A percentile compares a stretch with the other conserved stretches of the same genome.
Conservation (phyloP, 2,113 vertebrate genomes). For the Malurus elegans region DNA sequence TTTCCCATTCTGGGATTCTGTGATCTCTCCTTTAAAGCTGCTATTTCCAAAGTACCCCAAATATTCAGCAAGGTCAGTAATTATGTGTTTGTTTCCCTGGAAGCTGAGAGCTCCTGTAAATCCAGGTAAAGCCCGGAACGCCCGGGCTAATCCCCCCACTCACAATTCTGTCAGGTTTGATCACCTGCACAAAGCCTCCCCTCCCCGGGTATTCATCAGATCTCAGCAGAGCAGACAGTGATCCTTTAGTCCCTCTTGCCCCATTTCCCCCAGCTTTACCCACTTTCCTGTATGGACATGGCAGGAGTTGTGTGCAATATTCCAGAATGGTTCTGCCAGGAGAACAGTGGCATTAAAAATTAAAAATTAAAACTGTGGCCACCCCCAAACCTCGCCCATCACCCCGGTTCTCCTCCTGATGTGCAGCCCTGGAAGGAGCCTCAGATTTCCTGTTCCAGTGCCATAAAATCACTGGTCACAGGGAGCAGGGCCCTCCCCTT, state of each 20-base stretch:
- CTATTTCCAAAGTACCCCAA: not conserved
- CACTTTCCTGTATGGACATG: constrained; percentile 31
- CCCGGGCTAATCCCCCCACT: rapidly evolving
- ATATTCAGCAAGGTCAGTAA: not conserved
- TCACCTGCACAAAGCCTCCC: not conserved
- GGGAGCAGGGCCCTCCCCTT: not conserved
- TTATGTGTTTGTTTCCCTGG: not conserved
- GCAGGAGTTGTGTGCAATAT: not conserved
- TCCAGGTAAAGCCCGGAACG: rapidly evolving
- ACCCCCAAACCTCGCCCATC: constrained; percentile 27
- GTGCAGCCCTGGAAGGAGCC: not conserved
- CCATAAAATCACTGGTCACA: constrained; percentile 10
- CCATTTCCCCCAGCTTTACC: not conserved
- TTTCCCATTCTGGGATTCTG: not conserved
- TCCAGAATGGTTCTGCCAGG: constrained; percentile 5
- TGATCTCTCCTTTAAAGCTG: not conserved
- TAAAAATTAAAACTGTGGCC: too few relatives aligned
- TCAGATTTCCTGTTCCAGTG: constrained; percentile 12
- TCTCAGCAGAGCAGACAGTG: constrained; percentile 21
- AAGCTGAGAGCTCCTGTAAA: not conserved
- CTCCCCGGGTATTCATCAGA: not conserved
- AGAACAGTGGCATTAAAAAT: not conserved
- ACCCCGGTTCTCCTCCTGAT: not conserved
- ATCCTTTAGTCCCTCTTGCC: constrained; percentile 40
- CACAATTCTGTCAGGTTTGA: not conserved